Base-by-base conservation (phyloP, 2,888 invertebrate species). In the Ichneumon xanthorius region DNA sequence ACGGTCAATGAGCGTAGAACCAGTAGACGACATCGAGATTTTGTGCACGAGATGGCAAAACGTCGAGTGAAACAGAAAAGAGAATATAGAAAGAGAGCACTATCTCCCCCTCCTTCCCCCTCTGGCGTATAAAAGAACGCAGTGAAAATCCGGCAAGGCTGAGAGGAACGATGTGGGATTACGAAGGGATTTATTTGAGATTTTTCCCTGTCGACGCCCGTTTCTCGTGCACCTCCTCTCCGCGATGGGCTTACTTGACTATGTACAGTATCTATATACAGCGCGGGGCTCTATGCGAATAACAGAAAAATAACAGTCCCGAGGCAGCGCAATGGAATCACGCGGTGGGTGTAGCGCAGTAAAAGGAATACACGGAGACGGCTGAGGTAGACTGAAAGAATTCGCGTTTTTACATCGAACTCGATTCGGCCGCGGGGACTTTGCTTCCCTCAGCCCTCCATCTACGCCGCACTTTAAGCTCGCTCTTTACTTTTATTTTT, bases 171-270 rank as follows among this genome's bases (percentile, higher is more conserved):
- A 91, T 89, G 93, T 88, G 87, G 92, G 92, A 93, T 93, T 93
- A 93, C 92, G 90, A 89, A 90, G 90, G 92, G 93, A 93, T 93
- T 93, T 93, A 92, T 93, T 92, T 90, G 92, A 92, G 92, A 92
- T 93, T 93, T 93, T 91, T 90, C 88, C 89, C 79, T 79, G 86
- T 82, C 86, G 79, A 71, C 83, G 84, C 53, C 76, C 50, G 33
- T 63, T 22, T 68, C 45, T 70, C 50, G 63, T 73, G 65, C 65
- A 22, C 65, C 58, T 82, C 71, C 84, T 82, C 45, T 50, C 65
- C 68, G 19, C 30, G 63, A 55, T 65, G 80, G 78, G 65, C 79
- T 78, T 82, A 76, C 61, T 50, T 45, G 67, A 61, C 84, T 63
- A 14, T 58, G 19, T 78, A 50, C 55, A 71, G 55, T 86, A 76